phyloP scores from a whole-genome alignment of 2,113 vertebrate species.

The Lota lota region DNA sequence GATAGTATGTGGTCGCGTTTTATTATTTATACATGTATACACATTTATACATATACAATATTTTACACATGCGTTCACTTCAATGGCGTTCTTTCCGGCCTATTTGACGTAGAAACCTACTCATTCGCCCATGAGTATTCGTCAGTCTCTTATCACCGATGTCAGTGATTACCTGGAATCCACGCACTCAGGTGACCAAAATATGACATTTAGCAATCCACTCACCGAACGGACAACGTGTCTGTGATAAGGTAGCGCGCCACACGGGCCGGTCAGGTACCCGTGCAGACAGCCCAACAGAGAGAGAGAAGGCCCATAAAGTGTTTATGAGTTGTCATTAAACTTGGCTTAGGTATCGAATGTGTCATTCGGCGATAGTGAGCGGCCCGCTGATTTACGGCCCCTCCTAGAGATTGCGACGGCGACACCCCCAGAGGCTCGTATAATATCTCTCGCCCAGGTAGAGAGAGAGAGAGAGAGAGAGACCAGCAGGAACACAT shows the following conservation, averaged over 20 bases:
- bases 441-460: conserved; percentile 13
- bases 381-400: conserved; percentile 69
- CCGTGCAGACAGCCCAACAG: conserved; percentile 45
- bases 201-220: conserved; percentile 12
- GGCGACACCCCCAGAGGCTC: conserved; percentile 62
- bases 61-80: too few species aligned
- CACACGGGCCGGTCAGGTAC: conserved; percentile 52
- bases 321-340: conserved; percentile 70
- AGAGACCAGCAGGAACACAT: conserved; percentile 21
- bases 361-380: conserved; percentile 64
- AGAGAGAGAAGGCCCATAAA: conserved; percentile 67
- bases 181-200: background rate
- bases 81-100: too few species aligned
- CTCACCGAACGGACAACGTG: conserved; percentile 37
- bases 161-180: background rate
- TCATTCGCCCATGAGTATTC: too few species aligned
- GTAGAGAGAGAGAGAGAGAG: conserved; percentile 19
- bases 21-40: too few species aligned
- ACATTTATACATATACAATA: too few species aligned
- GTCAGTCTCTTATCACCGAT: background rate
- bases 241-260: conserved; percentile 55
- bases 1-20: too few species aligned
- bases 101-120: too few species aligned
- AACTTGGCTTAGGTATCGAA: conserved; percentile 75
- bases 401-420: conserved; percentile 59